Base-by-base conservation (phyloP, 2,113 vertebrate genomes). In the Blennius ocellaris region DNA sequence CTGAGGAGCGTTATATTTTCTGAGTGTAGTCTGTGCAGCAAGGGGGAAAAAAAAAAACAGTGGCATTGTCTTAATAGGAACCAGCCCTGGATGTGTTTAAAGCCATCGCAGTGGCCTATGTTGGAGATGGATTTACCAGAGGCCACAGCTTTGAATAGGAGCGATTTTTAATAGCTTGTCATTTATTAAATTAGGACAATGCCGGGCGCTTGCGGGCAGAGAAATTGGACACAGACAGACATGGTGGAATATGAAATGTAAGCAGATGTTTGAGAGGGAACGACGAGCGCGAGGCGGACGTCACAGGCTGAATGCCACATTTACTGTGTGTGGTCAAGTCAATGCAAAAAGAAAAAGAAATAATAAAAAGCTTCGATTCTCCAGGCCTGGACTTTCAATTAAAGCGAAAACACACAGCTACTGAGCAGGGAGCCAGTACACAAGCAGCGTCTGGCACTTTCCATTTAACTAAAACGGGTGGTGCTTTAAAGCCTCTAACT, bases 181-280 rank as follows among this genome's bases (percentile, higher is more conserved):
- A 90, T 92, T 93, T 92, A 93, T 92, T 88, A 89, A 90, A 92
- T 89, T 85, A 91, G 88, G 89, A 92, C 85, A 91, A 90, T 90
- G 83, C 83, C 58, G 87, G 85, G 80, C 62, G 83, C 84, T 85
- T 87, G 91, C 64, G 78, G 90, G 74, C 84, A 76, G 85, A 64
- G 78, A 87, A 91, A 90, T 89, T 87, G 85, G 84, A 81, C 77
- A 69, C 88, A 91, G 87, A 82, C 90, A 85, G 83, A 84, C 85
- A 74, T 80, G 73, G 87, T 85, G 85, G 84, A 87, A 92, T 87
- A 92, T 93, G 85, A 90, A 92, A 91, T 82, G 79, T 83, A 93
- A 93, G 90, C 89, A 90, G 85, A 84, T 85, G 89, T 88, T 87
- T 68, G 75, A 87, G 73, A 69, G 44, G 59, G 56, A 77, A 56